These are phyloP conservation scores for Catostylus mosaicus DNA, from an alignment of 30 jellyfish, hydroid and myxozoan genomes.

Conservation along the genomic window DNA sequence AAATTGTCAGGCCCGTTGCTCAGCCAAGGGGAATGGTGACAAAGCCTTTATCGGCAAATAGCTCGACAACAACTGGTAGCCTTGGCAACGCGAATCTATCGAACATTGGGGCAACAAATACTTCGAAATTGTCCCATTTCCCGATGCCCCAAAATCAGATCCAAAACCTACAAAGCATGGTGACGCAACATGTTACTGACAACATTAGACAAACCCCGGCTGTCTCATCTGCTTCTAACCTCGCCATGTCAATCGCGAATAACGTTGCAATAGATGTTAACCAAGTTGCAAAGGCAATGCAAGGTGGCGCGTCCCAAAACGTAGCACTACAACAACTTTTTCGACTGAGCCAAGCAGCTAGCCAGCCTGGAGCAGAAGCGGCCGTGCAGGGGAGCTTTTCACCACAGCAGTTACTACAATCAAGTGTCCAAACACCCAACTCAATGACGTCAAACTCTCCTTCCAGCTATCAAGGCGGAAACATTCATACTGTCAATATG, in stretches of 20 bases:
- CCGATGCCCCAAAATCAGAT: constrained; percentile 43
- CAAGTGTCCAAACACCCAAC: not conserved
- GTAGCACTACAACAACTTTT: constrained; percentile 56
- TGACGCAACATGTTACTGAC: constrained; percentile 26
- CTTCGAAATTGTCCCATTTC: constrained; percentile 45
- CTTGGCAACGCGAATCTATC: not conserved
- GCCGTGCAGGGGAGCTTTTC: constrained; percentile 9
- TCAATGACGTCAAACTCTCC: not conserved
- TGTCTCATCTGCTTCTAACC: not conserved
- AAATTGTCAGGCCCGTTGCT: constrained; percentile 58
- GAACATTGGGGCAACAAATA: not conserved
- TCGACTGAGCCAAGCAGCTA: constrained; percentile 64
- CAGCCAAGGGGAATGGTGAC: constrained; percentile 43
- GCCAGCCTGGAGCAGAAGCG: constrained; percentile 19
- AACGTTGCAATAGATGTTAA: constrained; percentile 1
- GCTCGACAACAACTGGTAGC: constrained; percentile 4
- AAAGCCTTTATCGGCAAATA: constrained; percentile 6
- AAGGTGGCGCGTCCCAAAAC: constrained; percentile 8
- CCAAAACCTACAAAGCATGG: constrained; percentile 35
- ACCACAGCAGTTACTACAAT: constrained; percentile 4
- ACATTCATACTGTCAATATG: not conserved
- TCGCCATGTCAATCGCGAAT: constrained; percentile 25
- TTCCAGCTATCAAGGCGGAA: not conserved
- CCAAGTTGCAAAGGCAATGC: not conserved
- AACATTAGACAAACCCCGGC: constrained; percentile 10